A percentile compares a stretch with the other conserved stretches of the same genome.
phyloP scores from a whole-genome alignment of 30 jellyfish, hydroid and myxozoan species.

The Pseudorhiza aurosa region DNA sequence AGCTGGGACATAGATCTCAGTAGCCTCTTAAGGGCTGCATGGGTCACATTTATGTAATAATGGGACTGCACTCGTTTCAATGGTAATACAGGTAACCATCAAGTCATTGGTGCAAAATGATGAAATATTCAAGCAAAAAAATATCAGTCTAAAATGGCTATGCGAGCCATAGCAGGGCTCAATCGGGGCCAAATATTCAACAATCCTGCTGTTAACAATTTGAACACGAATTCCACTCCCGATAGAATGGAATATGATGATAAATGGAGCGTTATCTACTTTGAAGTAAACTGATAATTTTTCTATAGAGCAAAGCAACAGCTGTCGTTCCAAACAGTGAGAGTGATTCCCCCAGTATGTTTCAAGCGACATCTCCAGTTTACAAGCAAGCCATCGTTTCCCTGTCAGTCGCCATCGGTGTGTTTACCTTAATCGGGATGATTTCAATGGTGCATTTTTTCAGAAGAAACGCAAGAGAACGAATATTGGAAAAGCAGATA shows the following conservation, averaged over 20 bases:
- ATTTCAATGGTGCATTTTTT: not conserved
- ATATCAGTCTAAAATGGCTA: too few species aligned
- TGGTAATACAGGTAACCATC: not conserved
- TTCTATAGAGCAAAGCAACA: conserved; percentile 4
- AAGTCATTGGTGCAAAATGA: not conserved
- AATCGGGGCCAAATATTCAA: too few species aligned
- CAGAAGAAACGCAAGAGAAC: not conserved
- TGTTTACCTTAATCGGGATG: not conserved
- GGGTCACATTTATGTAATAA: not conserved
- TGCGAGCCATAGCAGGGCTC: too few species aligned
- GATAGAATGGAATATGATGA: too few species aligned
- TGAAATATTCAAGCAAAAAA: too few species aligned
- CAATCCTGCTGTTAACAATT: too few species aligned
- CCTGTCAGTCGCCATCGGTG: not conserved
- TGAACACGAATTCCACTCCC: too few species aligned
- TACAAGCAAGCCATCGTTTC: not conserved
- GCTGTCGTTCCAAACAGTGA: not conserved
- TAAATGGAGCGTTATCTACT: too few species aligned
- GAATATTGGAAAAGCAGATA: not conserved
- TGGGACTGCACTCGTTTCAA: not conserved
- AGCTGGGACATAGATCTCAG: too few species aligned
- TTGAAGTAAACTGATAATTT: too few species aligned
- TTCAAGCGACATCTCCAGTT: conserved; percentile 30
- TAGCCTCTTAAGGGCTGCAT: too few species aligned
- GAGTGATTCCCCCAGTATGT: conserved; percentile 11